A percentile compares a stretch with the other conserved stretches of the same genome.
Evolutionary conservation across 2,888 invertebrate genomes (phyloP).

Genomic region (Incurvaria masculella): DNA sequence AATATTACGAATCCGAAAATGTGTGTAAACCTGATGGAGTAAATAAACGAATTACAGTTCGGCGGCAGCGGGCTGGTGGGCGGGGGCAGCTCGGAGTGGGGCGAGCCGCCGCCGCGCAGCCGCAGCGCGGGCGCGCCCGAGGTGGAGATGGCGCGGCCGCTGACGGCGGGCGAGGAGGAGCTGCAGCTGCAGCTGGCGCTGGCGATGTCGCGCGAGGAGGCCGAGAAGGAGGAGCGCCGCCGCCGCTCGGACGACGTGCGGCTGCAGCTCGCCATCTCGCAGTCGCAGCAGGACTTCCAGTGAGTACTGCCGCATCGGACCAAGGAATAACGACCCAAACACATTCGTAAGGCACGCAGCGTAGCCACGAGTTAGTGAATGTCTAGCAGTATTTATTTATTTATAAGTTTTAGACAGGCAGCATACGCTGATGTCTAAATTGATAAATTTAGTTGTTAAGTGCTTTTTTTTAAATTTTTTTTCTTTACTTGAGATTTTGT

Average conservation of each 20-base stretch:
- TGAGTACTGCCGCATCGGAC: too few relatives aligned
- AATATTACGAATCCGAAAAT: too few relatives aligned
- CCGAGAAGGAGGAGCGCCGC: conserved; percentile 93
- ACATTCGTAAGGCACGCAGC: too few relatives aligned
- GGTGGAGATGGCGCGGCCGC: conserved; percentile 90
- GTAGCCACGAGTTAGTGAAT: too few relatives aligned
- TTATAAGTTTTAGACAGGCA: too few relatives aligned
- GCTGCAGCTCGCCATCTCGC: conserved; percentile 90
- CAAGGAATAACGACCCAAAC: too few relatives aligned
- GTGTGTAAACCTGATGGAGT: neutral
- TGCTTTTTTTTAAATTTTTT: too few relatives aligned
- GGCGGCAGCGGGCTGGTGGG: conserved; percentile 19
- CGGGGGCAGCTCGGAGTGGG: conserved; percentile 20
- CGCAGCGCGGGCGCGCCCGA: conserved; percentile 49
- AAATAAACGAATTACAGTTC: neutral
- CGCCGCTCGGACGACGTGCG: conserved; percentile 94
- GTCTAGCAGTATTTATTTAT: too few relatives aligned
- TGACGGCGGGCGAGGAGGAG: conserved; percentile 97
- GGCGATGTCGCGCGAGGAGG: conserved; percentile 98
- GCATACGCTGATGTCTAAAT: too few relatives aligned
- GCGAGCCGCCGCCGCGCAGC: conserved; percentile 17
- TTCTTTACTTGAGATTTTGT: too few relatives aligned
- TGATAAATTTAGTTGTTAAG: too few relatives aligned
- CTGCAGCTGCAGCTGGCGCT: conserved; percentile 96
- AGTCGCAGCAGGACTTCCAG: conserved; percentile 93